Evolutionary conservation across 1,140 invertebrate genomes (phyloP).

Genomic region (Archivesica marissinica): DNA sequence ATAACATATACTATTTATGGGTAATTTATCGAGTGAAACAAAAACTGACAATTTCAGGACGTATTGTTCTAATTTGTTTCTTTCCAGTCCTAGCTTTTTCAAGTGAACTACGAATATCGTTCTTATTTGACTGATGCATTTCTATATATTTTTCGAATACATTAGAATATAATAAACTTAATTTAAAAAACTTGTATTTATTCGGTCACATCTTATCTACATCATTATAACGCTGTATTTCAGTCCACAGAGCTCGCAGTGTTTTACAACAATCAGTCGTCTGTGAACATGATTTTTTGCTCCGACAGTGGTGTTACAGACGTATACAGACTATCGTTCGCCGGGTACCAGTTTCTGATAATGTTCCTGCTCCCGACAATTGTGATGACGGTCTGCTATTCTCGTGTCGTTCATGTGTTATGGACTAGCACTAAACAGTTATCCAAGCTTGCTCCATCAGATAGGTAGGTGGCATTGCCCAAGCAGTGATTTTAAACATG

Average conservation of each 20-base stretch:
- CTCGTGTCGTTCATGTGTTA: constrained; percentile 84
- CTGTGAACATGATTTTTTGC: constrained; percentile 54
- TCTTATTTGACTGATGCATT: not conserved
- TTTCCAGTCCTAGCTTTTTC: not conserved
- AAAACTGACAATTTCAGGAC: not conserved
- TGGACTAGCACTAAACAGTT: constrained; percentile 84
- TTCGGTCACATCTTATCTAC: not conserved
- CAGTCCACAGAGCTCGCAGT: constrained; percentile 54
- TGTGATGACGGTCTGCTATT: constrained; percentile 85
- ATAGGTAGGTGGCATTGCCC: constrained; percentile 51
- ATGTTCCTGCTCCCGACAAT: constrained; percentile 84
- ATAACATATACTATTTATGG: too few relatives aligned
- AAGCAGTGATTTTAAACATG: too few relatives aligned
- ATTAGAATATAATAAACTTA: too few relatives aligned
- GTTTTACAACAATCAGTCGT: constrained; percentile 53
- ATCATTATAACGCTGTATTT: not conserved
- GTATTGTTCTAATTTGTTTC: not conserved
- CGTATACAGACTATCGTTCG: constrained; percentile 72
- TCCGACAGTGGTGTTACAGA: constrained; percentile 51
- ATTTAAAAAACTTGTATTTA: not conserved
- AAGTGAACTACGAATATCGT: not conserved
- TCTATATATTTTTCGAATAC: too few relatives aligned
- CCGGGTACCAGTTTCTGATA: constrained; percentile 83
- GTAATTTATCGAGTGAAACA: too few relatives aligned
- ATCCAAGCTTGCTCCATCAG: constrained; percentile 47